These are phyloP conservation scores for Manis crassicaudata DNA, from an alignment of 2,797 vertebrate genomes.

Conservation along the genomic window DNA sequence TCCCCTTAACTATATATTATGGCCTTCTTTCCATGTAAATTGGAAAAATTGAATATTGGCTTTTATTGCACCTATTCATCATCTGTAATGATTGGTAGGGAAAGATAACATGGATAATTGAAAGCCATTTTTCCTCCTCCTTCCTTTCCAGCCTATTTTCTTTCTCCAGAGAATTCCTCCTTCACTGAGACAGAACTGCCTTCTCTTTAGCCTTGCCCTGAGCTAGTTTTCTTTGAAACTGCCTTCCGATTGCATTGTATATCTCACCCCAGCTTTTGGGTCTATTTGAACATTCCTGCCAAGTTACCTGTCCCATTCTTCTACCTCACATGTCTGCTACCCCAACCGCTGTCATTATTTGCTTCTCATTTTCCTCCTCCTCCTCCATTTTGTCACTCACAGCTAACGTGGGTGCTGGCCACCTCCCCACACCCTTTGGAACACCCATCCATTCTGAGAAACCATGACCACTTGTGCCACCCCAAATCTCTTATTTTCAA, in stretches of 20 bases:
- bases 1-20: constrained; percentile 57
- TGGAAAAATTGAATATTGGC: constrained; percentile 76
- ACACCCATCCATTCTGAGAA: neutral
- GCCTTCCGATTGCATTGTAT: neutral
- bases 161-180: constrained; percentile 63
- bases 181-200: constrained; percentile 5
- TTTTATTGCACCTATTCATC: constrained; percentile 78
- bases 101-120: constrained; percentile 69
- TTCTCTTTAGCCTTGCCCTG: constrained; percentile 28
- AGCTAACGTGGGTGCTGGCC: neutral
- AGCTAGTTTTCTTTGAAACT: constrained; percentile 24
- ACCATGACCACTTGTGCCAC: neutral
- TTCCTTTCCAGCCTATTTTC: constrained; percentile 39
- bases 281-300: neutral
- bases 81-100: constrained; percentile 71
- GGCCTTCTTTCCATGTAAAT: constrained; percentile 77
- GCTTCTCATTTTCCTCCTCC: neutral
- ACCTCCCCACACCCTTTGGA: neutral
- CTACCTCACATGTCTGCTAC: neutral
- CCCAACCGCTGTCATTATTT: neutral
- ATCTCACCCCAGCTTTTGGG: neutral
- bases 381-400: neutral
- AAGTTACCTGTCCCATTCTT: neutral
- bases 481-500: neutral
- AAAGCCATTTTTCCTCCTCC: constrained; percentile 68